Conservation (phyloP, 2,888 invertebrate genomes). For the Nomada ruficornis region DNA sequence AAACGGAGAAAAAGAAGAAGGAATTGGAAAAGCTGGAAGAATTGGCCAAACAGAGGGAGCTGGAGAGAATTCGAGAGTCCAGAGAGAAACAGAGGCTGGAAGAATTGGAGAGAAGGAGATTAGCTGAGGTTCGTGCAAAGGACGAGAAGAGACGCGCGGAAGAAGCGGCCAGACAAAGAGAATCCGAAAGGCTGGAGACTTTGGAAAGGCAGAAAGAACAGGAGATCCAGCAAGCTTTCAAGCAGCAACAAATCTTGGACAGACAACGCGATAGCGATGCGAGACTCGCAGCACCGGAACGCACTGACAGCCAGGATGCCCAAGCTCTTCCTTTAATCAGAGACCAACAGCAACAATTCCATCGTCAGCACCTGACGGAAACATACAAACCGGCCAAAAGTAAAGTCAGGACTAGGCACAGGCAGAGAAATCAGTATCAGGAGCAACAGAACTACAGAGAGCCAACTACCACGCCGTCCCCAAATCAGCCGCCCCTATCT, state of each 20-base stretch:
- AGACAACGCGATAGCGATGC: slow-evolving; percentile 65
- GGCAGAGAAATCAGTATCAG: slow-evolving; percentile 59
- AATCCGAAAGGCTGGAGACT: slow-evolving; percentile 69
- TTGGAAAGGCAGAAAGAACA: slow-evolving; percentile 75
- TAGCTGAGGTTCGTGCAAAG: slow-evolving; percentile 72
- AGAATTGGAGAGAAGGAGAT: slow-evolving; percentile 74
- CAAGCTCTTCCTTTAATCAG: slow-evolving; percentile 69
- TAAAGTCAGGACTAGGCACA: slow-evolving; percentile 53
- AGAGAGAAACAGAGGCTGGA: slow-evolving; percentile 78
- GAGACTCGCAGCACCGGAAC: not conserved
- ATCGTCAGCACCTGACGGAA: slow-evolving; percentile 76
- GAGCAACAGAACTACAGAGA: slow-evolving; percentile 61
- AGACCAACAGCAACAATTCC: slow-evolving; percentile 70
- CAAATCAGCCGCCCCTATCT: slow-evolving; percentile 93
- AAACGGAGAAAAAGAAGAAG: slow-evolving; percentile 78
- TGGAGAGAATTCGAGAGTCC: slow-evolving; percentile 76
- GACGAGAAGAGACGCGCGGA: slow-evolving; percentile 72
- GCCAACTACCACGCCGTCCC: slow-evolving; percentile 80
- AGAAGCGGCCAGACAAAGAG: slow-evolving; percentile 71
- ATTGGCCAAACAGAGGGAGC: slow-evolving; percentile 76
- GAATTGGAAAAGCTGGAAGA: slow-evolving; percentile 79
- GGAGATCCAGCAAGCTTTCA: slow-evolving; percentile 66
- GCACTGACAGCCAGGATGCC: slow-evolving; percentile 43
- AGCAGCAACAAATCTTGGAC: slow-evolving; percentile 68
- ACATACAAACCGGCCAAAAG: slow-evolving; percentile 57